Conservation (phyloP, 2,113 vertebrate genomes). For the Willisornis vidua region DNA sequence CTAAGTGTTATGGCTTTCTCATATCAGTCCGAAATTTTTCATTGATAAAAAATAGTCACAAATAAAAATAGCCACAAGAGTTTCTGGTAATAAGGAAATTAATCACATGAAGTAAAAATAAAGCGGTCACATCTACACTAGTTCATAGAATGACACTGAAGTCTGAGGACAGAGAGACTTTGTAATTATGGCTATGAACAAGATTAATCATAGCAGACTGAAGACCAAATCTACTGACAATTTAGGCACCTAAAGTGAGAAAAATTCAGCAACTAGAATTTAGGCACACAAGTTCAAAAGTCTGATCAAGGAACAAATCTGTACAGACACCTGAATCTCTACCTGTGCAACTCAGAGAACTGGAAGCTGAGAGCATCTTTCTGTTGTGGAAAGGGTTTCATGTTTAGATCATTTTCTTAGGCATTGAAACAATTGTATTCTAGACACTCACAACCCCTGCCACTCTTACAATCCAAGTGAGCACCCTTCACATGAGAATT, state of each 20-base stretch:
- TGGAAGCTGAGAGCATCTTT: not conserved
- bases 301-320: not conserved
- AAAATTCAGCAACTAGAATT: not conserved
- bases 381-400: not conserved
- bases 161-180: not conserved
- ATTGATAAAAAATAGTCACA: not conserved
- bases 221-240: not conserved
- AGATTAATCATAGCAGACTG: not conserved
- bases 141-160: not conserved
- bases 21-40: not conserved
- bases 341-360: not conserved
- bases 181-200: not conserved
- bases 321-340: not conserved
- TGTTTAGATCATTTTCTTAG: not conserved
- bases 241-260: not conserved
- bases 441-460: rapidly evolving
- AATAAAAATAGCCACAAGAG: not conserved
- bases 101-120: not conserved
- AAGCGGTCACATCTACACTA: not conserved
- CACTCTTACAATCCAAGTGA: not conserved
- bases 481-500: not conserved
- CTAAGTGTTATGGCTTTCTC: not conserved
- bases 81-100: not conserved
- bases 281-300: not conserved
- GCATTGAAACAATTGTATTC: not conserved